phyloP scores from a whole-genome alignment of 2,888 invertebrate species.

The Candidula unifasciata region DNA sequence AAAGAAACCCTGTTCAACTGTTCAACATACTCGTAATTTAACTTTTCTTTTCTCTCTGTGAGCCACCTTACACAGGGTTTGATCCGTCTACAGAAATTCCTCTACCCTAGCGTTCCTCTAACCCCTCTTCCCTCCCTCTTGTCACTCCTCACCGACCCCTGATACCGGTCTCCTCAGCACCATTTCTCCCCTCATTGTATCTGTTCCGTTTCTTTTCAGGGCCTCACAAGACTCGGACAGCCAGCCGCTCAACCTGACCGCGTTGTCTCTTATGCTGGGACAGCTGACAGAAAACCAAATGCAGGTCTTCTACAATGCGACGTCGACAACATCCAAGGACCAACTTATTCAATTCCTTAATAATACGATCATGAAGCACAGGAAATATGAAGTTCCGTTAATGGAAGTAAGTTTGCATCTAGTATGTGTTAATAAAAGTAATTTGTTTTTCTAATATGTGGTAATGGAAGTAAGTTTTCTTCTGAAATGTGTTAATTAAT shows the following conservation, averaged over 20 bases:
- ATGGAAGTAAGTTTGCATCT: conserved; percentile 1
- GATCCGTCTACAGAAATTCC: not conserved
- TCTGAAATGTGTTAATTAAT: too few species aligned
- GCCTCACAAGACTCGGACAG: not conserved
- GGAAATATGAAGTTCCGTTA: not conserved
- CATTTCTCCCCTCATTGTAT: not conserved
- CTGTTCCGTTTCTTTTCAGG: not conserved
- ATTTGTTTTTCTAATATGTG: not conserved
- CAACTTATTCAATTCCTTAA: conserved; percentile 7
- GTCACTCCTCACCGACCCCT: not conserved
- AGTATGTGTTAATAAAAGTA: not conserved
- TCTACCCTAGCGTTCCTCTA: not conserved
- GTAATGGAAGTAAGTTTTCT: too few species aligned
- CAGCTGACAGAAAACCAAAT: conserved; percentile 28
- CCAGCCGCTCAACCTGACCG: conserved; percentile 16
- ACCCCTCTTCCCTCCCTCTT: not conserved
- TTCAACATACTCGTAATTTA: too few species aligned
- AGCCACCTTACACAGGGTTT: too few species aligned
- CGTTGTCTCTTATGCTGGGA: not conserved
- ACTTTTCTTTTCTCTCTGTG: too few species aligned
- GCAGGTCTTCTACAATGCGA: conserved; percentile 22
- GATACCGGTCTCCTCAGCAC: not conserved
- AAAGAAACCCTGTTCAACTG: too few species aligned
- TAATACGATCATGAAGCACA: not conserved
- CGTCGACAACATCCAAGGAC: not conserved